Evolutionary conservation across 2,888 invertebrate genomes (phyloP).

Genomic region (Leuctra nigra): DNA sequence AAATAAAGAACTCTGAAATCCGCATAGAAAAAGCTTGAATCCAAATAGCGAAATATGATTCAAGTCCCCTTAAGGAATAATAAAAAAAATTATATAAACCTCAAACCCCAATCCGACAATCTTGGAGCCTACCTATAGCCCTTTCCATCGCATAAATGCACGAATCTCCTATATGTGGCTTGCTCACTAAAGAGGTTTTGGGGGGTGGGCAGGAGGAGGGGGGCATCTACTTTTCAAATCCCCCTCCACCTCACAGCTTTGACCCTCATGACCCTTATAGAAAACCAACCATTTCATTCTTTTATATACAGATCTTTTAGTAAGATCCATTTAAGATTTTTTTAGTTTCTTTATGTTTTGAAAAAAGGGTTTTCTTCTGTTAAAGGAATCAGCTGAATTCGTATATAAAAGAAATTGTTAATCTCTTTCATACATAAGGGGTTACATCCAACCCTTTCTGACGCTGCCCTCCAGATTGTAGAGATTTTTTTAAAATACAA

Average conservation of each 20-base stretch:
- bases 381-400: conserved; percentile 12
- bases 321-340: conserved; percentile 16
- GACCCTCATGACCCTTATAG: conserved; percentile 19
- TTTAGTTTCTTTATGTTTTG: conserved; percentile 11
- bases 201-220: background rate
- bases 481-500: conserved; percentile 8
- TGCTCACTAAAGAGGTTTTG: background rate
- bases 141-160: conserved; percentile 7
- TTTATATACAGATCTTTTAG: conserved; percentile 25
- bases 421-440: conserved; percentile 18
- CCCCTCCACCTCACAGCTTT: conserved; percentile 4
- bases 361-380: conserved; percentile 14
- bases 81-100: conserved; percentile 7
- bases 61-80: conserved; percentile 19
- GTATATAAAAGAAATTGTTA: conserved; percentile 11
- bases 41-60: conserved; percentile 18
- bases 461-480: conserved; percentile 16
- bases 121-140: background rate
- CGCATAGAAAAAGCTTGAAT: conserved; percentile 17
- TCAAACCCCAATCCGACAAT: background rate
- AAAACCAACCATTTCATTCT: conserved; percentile 21
- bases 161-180: conserved; percentile 6
- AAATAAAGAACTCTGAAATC: conserved; percentile 20
- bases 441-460: conserved; percentile 21
- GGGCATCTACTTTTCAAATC: conserved; percentile 9